Base-by-base conservation (phyloP, 2,113 vertebrate genomes). In the Ammodytes dubius region DNA sequence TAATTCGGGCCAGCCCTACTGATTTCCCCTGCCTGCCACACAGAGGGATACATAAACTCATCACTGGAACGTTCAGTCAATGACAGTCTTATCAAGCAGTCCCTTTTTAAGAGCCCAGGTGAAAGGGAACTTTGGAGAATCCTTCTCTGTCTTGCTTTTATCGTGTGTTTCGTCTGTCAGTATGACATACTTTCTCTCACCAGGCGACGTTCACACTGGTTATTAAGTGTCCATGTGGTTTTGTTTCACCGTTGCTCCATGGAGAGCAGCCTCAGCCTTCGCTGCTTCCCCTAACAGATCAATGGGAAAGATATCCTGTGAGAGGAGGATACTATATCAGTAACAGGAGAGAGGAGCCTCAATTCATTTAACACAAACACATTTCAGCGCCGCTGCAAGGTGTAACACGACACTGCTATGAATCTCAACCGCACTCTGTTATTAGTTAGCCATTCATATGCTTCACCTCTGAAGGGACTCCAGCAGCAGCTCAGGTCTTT, bases 331-430 rank as follows among this genome's bases (percentile, higher is more conserved):
- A 63, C 85, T 14, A 47, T 93, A 85, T 95, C 94, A n/a, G 87
- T 90, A 89, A 92, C 89, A 77, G 89, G 87, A 93, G 92, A 88
- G 87, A 90, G 70, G 84, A 91, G 85, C 85, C 70, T 82, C 92
- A 89, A 92, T 95, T 94, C 88, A 95, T 94, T 95, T 92, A 93
- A 91, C 87, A 82, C 90, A 84, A 93, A 93, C 93, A 92, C 94
- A 63, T 93, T 90, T 92, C 63, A 89, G 81, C 63, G 53, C 65
- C 1, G 14, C 58, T 73, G 83, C 40, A 79, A 93, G 87, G 85
- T 90, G 92, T 84, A 95, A 94, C 75, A 13, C 7, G 70, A 94
- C 78, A 76, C 88, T 49, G 81, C 79, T 82, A 67, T 19, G 63
- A 53, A 68, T 64, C 79, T 86, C 73, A 72, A 74, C 87, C 71